phyloP scores from a whole-genome alignment of 2,797 vertebrate genomes.

The Myiotriccus ornatus region DNA sequence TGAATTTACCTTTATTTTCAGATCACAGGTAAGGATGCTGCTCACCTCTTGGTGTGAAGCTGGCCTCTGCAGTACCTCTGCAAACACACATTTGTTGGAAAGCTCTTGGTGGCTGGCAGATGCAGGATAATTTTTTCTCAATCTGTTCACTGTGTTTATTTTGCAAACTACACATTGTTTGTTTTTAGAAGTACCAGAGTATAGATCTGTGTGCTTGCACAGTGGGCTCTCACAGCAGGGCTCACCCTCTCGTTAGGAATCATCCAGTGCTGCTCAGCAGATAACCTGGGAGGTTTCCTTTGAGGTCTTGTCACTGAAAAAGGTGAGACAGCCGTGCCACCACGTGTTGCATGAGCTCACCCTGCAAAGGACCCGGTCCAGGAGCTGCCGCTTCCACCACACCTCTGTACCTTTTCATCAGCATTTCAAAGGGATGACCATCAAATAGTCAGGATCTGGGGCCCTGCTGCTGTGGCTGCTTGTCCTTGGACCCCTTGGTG shows the following conservation, averaged over 20 bases:
- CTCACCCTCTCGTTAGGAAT: background rate
- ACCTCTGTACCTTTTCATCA: background rate
- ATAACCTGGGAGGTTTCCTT: background rate
- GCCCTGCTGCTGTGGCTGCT: background rate
- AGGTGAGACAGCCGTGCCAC: background rate
- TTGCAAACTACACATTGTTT: background rate
- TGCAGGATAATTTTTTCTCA: background rate
- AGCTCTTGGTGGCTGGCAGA: background rate
- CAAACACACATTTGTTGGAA: background rate
- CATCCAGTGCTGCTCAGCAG: background rate
- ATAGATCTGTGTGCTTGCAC: background rate
- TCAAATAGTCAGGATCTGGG: background rate
- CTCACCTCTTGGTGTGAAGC: background rate
- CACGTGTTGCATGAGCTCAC: accelerated
- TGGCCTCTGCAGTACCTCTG: background rate
- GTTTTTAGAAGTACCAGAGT: background rate
- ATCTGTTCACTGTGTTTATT: background rate
- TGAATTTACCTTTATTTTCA: background rate
- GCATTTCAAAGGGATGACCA: accelerated
- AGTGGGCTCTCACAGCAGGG: background rate
- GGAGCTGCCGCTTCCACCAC: background rate
- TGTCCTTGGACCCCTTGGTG: background rate
- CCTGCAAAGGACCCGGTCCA: background rate
- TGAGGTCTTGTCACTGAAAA: background rate
- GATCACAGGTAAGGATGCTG: background rate